Evolutionary conservation across 1,140 invertebrate species (phyloP).

Genomic region (Lethocerus indicus): DNA sequence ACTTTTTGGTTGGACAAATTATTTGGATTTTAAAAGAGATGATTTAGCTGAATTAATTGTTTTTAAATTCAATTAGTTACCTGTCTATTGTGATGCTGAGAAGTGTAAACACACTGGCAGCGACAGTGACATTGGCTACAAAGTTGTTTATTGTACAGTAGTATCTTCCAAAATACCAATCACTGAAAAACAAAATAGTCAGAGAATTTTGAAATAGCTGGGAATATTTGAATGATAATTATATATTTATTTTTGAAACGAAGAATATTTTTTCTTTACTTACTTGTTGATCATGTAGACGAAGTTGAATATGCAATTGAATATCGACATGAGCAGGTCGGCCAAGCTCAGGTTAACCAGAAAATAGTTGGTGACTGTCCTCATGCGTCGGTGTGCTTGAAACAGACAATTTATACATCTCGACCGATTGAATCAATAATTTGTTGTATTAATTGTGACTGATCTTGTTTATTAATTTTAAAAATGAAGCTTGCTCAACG

Average conservation of each 20-base stretch:
- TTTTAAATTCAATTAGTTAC: too few species aligned
- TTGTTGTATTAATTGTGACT: too few species aligned
- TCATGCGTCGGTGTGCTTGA: conserved; percentile 60
- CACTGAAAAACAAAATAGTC: conserved; percentile 6
- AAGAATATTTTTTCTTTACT: conserved; percentile 1
- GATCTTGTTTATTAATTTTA: too few species aligned
- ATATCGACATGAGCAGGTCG: conserved; percentile 73
- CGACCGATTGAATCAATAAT: too few species aligned
- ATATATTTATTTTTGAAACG: background rate
- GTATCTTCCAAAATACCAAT: conserved; percentile 72
- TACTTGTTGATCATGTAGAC: conserved; percentile 55
- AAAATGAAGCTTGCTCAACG: too few species aligned
- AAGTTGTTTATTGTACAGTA: conserved; percentile 82
- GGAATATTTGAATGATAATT: background rate
- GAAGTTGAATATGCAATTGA: conserved; percentile 89
- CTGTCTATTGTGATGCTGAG: conserved; percentile 70
- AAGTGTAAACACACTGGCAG: conserved; percentile 76
- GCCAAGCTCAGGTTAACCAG: conserved; percentile 82
- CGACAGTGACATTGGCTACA: conserved; percentile 71
- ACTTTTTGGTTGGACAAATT: too few species aligned
- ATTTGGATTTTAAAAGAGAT: too few species aligned
- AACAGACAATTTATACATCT: too few species aligned
- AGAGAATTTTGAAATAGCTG: background rate
- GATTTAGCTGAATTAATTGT: too few species aligned
- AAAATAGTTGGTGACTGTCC: conserved; percentile 92